Evolutionary conservation across 2,888 invertebrate species (phyloP), one percentile per base, ranked within the genome.

Genomic region (Cheilosia scutellata): DNA sequence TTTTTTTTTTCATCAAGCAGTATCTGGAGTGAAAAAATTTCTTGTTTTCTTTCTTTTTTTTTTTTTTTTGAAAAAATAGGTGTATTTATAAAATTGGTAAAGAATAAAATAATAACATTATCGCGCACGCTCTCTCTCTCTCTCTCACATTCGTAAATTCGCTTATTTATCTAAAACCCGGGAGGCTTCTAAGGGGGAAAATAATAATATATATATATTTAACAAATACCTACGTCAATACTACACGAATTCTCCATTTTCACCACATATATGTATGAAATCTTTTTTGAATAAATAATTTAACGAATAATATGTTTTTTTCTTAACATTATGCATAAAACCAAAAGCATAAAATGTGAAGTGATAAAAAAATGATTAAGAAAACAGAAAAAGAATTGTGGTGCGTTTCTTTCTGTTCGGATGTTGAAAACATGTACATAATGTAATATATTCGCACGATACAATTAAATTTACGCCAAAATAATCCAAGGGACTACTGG

Each of bases 141-240:
- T 66, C 72, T 74, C 63, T 79, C 44, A 51, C 66, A 86, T 77
- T 82, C 82, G 76, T 82, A 77, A 80, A 76, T 76, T 86, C 71
- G 76, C 86, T 86, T 86, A 86, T 77, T 76, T 80, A 78, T 82
- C 76, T 86, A 86, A 77, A 77, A 76, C 76, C 77, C 63, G 82
- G 76, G 72, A 44, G 76, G 76, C 47, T 72, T 77, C 33, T 51
- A 68, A 82, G 75, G 62, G 70, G 74, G 63, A 74, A 53, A 60
- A 63, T 44, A 58, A 58, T 51, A 49, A 62, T 77, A 72, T 63
- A 74, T 60, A 72, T 82, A 62, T 86, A 71, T 86, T 72, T 72
- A 80, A 82, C 86, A 86, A 86, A 82, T 71, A 82, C 76, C 82
- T 82, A 82, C 76, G 86, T 82, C 86, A 76, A 63, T 86, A 82